Evolutionary conservation across 2,113 vertebrate species (phyloP).

Genomic region (Thalassoma bifasciatum): DNA sequence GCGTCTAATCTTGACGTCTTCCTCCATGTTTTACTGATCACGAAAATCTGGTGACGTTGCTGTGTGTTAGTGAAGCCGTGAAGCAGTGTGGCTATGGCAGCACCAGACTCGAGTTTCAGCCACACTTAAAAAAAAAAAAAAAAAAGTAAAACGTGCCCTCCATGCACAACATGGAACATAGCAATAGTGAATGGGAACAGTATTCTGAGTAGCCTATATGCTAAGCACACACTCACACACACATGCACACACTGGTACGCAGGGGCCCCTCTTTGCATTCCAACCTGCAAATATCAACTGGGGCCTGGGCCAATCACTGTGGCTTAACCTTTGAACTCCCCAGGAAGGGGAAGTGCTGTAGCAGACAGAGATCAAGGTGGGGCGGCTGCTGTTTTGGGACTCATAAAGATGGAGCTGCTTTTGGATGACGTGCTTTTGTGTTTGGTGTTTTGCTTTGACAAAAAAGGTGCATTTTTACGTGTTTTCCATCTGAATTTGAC

Average conservation of each 20-base stretch:
- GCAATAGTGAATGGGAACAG: slow-evolving; percentile 50
- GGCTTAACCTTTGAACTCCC: slow-evolving; percentile 77
- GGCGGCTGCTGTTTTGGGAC: slow-evolving; percentile 31
- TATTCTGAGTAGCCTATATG: slow-evolving; percentile 31
- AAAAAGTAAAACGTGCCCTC: slow-evolving; percentile 49
- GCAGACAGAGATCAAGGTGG: slow-evolving; percentile 36
- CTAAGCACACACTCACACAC: slow-evolving; percentile 1
- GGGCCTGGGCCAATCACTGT: slow-evolving; percentile 64
- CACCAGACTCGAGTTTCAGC: slow-evolving; percentile 53
- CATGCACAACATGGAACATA: slow-evolving; percentile 53
- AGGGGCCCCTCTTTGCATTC: slow-evolving; percentile 68
- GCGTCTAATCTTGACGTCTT: slow-evolving; percentile 1
- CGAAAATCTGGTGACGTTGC: slow-evolving; percentile 35
- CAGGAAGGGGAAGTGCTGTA: slow-evolving; percentile 69
- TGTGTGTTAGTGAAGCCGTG: slow-evolving; percentile 37
- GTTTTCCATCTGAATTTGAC: slow-evolving; percentile 15
- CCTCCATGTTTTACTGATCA: slow-evolving; percentile 11
- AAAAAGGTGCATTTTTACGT: neutral
- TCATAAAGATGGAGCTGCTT: neutral
- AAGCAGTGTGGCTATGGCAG: slow-evolving; percentile 37
- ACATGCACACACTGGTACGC: slow-evolving; percentile 19
- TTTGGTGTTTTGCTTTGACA: neutral
- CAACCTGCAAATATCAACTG: slow-evolving; percentile 64
- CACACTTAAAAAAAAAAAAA: slow-evolving; percentile 42
- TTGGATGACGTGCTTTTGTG: neutral